Conservation (phyloP, 2,888 invertebrate species). For the Zaprionus obscuricornis region DNA sequence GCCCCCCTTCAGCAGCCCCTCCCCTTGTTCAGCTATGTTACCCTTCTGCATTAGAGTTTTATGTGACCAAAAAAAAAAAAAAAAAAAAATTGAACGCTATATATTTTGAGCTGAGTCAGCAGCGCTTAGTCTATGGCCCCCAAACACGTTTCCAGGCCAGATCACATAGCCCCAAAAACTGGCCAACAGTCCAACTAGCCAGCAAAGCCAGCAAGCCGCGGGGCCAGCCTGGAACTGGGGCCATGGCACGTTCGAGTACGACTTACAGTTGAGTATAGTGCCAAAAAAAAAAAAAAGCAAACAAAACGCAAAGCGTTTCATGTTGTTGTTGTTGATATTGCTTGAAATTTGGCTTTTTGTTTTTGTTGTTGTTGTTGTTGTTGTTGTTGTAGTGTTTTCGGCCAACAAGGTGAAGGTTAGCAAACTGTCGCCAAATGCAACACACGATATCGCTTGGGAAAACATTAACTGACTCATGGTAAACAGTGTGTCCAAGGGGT, state of each 20-base stretch:
- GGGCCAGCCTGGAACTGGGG: conserved; percentile 46
- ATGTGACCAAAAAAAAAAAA: no score
- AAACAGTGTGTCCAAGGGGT: no score
- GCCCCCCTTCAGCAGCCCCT: no score
- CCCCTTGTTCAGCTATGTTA: no score
- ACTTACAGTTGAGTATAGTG: background rate
- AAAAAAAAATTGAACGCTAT: background rate
- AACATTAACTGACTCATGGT: no score
- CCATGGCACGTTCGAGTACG: conserved; percentile 44
- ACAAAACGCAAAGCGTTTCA: conserved; percentile 10
- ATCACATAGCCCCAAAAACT: conserved; percentile 36
- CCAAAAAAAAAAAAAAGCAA: conserved; percentile 9
- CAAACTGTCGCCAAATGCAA: conserved; percentile 53
- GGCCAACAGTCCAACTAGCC: conserved; percentile 9
- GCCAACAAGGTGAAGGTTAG: conserved; percentile 72
- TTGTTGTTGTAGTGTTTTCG: conserved; percentile 34
- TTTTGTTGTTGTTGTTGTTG: conserved; percentile 14
- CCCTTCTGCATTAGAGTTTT: no score
- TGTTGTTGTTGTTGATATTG: conserved; percentile 1
- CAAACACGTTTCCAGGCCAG: conserved; percentile 71
- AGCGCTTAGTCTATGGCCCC: background rate
- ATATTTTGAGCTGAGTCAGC: conserved; percentile 63
- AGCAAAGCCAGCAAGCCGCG: background rate
- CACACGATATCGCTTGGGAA: conserved; percentile 17
- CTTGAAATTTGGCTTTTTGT: conserved; percentile 34